Evolutionary conservation across 2,797 vertebrate species (phyloP), one percentile per base, ranked within the genome.

Genomic region (Sebastiscus albofasciatus): DNA sequence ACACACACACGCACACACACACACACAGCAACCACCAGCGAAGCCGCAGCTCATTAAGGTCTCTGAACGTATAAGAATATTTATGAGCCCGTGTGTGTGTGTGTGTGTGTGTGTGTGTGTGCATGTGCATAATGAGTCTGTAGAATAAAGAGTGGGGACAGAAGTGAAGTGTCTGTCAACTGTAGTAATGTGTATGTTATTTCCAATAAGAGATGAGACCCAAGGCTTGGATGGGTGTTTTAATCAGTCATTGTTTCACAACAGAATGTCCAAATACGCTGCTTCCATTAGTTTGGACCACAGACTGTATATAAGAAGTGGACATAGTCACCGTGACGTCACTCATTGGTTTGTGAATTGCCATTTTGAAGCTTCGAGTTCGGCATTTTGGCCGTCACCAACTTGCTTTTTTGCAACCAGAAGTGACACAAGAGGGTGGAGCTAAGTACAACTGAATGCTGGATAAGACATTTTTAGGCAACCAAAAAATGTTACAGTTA

Each of bases 41-140:
- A 67, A 73, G 46, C 58, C 6, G 3, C 75, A 75, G 54, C 84
- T 90, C 84, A 83, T 88, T 86, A 85, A n/a, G 55, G 69, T 81
- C 66, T 76, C 14, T 69, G 60, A 85, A 66, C 18, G 70, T 67
- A 60, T n/a, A 29, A 64, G 20, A 80, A 80, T 87, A 85, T 88
- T 67, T 72, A 87, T 87, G 61, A 82, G 69, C 8, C 11, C 27
- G 52, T 4, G 7, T 39, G 18, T 52, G 11, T 29, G 62, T 39
- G 55, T 49, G 26, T 14, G 16, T 14, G 16, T 26, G 39, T 76
- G 34, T 22, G 62, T 11, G 33, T 36, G 54, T 39, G 46, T 76
- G 42, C 10, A 11, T 26, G 39, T 18, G 31, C 5, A 34, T 52
- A 52, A 8, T 54, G 58, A 62, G 67, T 4, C 26, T 58, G 26